phyloP scores from a whole-genome alignment of 92 coral and sea anemone genomes.

The Bergia puertoricense region DNA sequence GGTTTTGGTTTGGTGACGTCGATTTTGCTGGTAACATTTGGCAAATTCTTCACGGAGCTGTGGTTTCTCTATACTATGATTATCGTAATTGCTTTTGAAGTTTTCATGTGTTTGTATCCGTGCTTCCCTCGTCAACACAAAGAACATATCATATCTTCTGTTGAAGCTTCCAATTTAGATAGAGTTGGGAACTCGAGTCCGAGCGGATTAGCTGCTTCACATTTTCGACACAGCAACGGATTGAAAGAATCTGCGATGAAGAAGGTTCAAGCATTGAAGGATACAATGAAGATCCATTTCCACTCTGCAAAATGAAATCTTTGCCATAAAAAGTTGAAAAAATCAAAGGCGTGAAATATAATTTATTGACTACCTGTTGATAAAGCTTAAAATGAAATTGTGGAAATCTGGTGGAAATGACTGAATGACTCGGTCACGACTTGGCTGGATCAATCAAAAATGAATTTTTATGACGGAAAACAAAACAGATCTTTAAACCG shows the following conservation, averaged over 20 bases:
- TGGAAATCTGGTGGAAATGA: background rate
- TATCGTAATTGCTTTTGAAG: conserved; percentile 39
- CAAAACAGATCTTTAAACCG: background rate
- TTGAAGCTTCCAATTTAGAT: background rate
- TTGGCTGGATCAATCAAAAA: background rate
- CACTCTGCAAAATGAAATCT: conserved; percentile 2
- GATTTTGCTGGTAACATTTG: conserved; percentile 56
- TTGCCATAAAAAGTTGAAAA: background rate
- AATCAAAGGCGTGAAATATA: background rate
- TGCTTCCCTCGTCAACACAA: background rate
- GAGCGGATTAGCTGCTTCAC: background rate
- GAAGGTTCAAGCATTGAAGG: conserved; percentile 22
- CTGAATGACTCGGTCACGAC: background rate
- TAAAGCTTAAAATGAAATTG: background rate
- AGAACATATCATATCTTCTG: background rate
- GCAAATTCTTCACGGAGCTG: conserved; percentile 50
- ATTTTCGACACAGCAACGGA: background rate
- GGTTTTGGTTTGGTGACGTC: conserved; percentile 57
- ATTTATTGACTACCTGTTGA: background rate
- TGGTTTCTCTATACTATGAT: conserved; percentile 54
- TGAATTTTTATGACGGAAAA: background rate
- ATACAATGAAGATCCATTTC: background rate
- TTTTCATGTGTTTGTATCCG: conserved; percentile 35
- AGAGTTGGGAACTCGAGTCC: background rate
- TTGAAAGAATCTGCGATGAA: conserved; percentile 14